phyloP scores from a whole-genome alignment of 1,140 invertebrate genomes.

The Andrena cerasifolii region DNA sequence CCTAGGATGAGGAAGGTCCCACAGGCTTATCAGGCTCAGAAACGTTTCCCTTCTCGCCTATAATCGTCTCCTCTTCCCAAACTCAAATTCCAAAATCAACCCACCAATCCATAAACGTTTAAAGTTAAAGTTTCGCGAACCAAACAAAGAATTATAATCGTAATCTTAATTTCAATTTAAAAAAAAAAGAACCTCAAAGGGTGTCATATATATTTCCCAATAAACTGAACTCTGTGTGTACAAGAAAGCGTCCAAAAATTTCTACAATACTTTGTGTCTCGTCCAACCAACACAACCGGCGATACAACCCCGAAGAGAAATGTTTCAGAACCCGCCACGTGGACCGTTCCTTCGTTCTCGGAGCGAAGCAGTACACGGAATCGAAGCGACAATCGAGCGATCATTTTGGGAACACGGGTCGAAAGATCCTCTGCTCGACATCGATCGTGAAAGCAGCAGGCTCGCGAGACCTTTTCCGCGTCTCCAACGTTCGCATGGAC shows the following conservation, averaged over 20 bases:
- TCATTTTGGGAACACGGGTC: background rate
- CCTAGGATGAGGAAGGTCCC: background rate
- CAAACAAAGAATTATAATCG: too few species aligned
- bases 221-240: too few species aligned
- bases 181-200: too few species aligned
- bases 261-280: background rate
- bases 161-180: too few species aligned
- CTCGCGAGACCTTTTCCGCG: background rate
- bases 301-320: background rate
- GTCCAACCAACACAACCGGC: background rate
- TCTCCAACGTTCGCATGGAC: background rate
- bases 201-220: too few species aligned
- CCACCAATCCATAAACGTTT: too few species aligned
- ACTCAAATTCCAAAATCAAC: too few species aligned
- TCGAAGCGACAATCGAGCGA: slow-evolving; percentile 3
- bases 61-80: background rate
- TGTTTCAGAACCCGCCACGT: background rate
- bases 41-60: background rate
- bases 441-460: slow-evolving; percentile 21
- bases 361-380: slow-evolving; percentile 4
- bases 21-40: background rate
- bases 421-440: slow-evolving; percentile 27
- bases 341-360: background rate
- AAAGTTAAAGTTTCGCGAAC: too few species aligned
- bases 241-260: background rate